Conservation (phyloP, 2,888 invertebrate species). For the Nomada fabriciana region DNA sequence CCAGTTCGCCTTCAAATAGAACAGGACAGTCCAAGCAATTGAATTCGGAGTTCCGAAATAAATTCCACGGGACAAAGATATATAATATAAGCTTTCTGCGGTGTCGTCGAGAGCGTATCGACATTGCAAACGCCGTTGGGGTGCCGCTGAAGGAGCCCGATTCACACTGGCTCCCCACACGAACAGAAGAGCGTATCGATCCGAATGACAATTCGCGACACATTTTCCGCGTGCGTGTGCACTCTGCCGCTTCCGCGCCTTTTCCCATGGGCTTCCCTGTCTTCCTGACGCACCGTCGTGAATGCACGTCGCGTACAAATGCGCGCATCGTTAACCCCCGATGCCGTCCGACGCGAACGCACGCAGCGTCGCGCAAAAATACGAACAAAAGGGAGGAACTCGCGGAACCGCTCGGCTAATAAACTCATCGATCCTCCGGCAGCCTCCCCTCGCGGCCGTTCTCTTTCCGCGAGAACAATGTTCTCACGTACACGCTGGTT, state of each 20-base stretch:
- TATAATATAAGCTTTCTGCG: neutral
- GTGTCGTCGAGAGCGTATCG: neutral
- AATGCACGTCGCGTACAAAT: slow-evolving; percentile 50
- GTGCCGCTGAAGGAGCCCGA: neutral
- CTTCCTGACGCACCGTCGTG: slow-evolving; percentile 35
- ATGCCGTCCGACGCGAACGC: slow-evolving; percentile 20
- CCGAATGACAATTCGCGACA: slow-evolving; percentile 58
- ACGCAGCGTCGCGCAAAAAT: slow-evolving; percentile 48
- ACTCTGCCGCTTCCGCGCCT: slow-evolving; percentile 37
- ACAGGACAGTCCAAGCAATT: no score
- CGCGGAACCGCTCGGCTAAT: slow-evolving; percentile 49
- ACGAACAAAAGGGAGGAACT: slow-evolving; percentile 35
- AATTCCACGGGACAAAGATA: neutral
- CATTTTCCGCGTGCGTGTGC: slow-evolving; percentile 56
- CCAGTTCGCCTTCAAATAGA: no score
- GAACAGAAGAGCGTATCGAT: slow-evolving; percentile 55
- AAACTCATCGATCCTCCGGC: slow-evolving; percentile 40
- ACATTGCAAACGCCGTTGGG: neutral
- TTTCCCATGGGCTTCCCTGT: slow-evolving; percentile 28
- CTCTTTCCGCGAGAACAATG: neutral
- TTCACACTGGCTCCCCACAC: neutral
- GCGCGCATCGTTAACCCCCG: slow-evolving; percentile 61
- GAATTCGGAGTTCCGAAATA: no score
- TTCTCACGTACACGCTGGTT: neutral
- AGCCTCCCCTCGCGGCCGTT: neutral